Evolutionary conservation across 1,140 invertebrate species (phyloP), one percentile per base, ranked within the genome.

Genomic region (Tetramorium simillimum): DNA sequence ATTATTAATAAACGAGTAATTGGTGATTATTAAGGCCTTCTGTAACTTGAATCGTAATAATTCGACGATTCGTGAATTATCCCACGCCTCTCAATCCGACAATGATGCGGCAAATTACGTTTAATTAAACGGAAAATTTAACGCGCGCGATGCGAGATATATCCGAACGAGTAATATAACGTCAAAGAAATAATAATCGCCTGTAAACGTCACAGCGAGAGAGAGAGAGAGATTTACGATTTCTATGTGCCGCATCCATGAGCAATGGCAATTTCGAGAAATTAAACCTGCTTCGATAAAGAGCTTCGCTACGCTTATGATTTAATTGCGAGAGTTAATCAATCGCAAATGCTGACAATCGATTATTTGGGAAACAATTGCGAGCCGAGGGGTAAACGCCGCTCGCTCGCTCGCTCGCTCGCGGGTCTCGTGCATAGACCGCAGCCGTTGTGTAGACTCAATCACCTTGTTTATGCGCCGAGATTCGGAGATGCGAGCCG

Each of bases 91-190:
- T 46, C 65, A 7, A 69, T 49, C 65, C 7, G 65, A 69, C 65
- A 69, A 69, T 69, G 40, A 69, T 16, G 40, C 65, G 65, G 65
- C 65, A 69, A 69, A 69, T 69, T 49, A 69, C 40, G 65, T 69
- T 69, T 69, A 46, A 69, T 69, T 69, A 69, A 46, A 43, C 40
- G 40, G 21, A 69, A 69, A 69, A 69, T 69, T 46, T 43, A 49
- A 49, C n/a, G 43, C 21, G 65, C 65, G 40, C 65, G 65, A 16
- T 21, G 40, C 40, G 65, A 69, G 21, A 46, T 49, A 69, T 28
- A 24, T 49, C 10, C 63, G n/a, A 40, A 24, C 65, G 43, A 16
- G 65, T 21, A 43, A 67, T 67, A 33, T 33, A 33, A 33, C 21
- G 40, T 49, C 65, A 46, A 46, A 69, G 40, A 24, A 49, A 12